phyloP scores from a whole-genome alignment of 2,797 vertebrate species.

The Zenarchopterus dispar region DNA sequence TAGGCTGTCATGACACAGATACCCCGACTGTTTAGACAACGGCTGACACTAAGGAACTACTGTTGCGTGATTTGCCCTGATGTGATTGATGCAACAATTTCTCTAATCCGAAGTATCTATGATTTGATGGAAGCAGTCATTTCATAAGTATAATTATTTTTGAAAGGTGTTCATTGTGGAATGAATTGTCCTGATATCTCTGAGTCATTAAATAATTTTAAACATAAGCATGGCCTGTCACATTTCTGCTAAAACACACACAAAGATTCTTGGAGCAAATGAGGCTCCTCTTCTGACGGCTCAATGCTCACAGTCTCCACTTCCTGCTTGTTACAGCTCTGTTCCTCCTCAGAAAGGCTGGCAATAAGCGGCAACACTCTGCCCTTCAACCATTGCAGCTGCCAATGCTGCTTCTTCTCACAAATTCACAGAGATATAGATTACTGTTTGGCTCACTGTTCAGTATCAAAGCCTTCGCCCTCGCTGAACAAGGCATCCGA shows the following conservation, averaged over 20 bases:
- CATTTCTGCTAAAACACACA: slow-evolving; percentile 28
- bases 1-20: slow-evolving; percentile 61
- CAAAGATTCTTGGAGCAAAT: slow-evolving; percentile 45
- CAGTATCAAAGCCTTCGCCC: slow-evolving; percentile 24
- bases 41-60: slow-evolving; percentile 58
- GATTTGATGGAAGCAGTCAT: slow-evolving; percentile 59
- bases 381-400: slow-evolving; percentile 59
- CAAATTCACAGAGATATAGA: slow-evolving; percentile 47
- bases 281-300: slow-evolving; percentile 38
- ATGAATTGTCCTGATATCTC: slow-evolving; percentile 44
- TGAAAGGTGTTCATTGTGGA: slow-evolving; percentile 38
- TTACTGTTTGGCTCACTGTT: slow-evolving; percentile 46
- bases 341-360: slow-evolving; percentile 54
- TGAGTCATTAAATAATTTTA: slow-evolving; percentile 47
- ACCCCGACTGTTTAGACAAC: slow-evolving; percentile 69
- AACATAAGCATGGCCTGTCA: slow-evolving; percentile 31
- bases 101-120: slow-evolving; percentile 45
- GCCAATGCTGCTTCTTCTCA: slow-evolving; percentile 37
- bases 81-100: slow-evolving; percentile 67
- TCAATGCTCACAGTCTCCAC: slow-evolving; percentile 32
- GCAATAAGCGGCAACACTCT: slow-evolving; percentile 58
- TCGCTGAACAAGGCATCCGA: slow-evolving; percentile 38
- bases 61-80: slow-evolving; percentile 53
- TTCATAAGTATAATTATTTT: slow-evolving; percentile 59
- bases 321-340: slow-evolving; percentile 62